Evolutionary conservation across 2,797 vertebrate species (phyloP).

Genomic region (Fistularia tabacaria): DNA sequence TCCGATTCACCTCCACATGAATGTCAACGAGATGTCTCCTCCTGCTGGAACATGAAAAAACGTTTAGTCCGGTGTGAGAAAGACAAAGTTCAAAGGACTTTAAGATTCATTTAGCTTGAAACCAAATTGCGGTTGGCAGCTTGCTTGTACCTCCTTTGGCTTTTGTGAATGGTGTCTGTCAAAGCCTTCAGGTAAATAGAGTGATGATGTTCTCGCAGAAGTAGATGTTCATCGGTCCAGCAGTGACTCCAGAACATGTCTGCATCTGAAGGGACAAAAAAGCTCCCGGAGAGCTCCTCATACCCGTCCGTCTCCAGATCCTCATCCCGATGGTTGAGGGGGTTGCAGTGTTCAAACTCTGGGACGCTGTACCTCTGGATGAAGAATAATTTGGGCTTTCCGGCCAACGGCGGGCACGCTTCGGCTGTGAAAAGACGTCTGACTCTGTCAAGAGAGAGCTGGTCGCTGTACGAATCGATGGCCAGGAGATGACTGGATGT

Average conservation of each 20-base stretch:
- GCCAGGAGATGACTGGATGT: constrained; percentile 70
- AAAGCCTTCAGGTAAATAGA: constrained; percentile 81
- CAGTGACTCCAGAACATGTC: constrained; percentile 93
- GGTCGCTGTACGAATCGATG: constrained; percentile 57
- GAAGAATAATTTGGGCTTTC: constrained; percentile 95
- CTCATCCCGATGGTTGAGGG: constrained; percentile 22
- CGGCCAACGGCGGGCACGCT: constrained; percentile 75
- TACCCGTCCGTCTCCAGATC: constrained; percentile 76
- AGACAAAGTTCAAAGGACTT: background rate
- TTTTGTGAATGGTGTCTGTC: constrained; percentile 66
- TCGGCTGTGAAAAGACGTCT: constrained; percentile 75
- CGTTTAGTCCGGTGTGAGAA: constrained; percentile 8
- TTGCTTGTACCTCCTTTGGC: constrained; percentile 57
- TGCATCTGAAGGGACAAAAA: constrained; percentile 76
- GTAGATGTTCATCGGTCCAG: constrained; percentile 66
- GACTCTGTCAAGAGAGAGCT: constrained; percentile 71
- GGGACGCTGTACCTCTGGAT: constrained; percentile 82
- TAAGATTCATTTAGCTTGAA: background rate
- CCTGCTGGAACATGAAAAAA: constrained; percentile 60
- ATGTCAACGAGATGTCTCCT: constrained; percentile 75
- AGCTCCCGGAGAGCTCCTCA: background rate
- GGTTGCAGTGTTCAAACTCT: constrained; percentile 19
- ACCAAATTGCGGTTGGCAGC: background rate
- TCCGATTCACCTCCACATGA: constrained; percentile 79
- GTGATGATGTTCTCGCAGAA: constrained; percentile 51